Evolutionary conservation across 2,113 vertebrate genomes (phyloP).

Genomic region (Caracal caracal): DNA sequence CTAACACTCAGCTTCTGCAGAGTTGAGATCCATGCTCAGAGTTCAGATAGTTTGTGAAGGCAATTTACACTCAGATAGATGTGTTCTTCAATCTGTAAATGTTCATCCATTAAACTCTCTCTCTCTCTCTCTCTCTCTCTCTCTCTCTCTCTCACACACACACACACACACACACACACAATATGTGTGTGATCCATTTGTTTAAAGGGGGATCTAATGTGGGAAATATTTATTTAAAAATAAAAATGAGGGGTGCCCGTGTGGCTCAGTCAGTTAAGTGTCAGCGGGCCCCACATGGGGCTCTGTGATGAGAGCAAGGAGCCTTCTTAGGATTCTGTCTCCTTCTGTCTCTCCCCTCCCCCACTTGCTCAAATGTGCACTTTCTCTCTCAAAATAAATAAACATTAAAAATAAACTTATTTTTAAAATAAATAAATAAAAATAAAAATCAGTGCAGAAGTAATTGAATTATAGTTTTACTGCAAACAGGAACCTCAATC

Average conservation of each 20-base stretch:
- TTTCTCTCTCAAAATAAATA: neutral
- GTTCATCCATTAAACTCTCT: neutral
- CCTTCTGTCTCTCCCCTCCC: no score
- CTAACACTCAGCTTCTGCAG: neutral
- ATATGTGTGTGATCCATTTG: neutral
- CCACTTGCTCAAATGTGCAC: no score
- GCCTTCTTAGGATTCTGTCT: no score
- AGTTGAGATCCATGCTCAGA: neutral
- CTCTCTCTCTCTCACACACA: neutral
- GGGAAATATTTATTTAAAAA: conserved; percentile 32
- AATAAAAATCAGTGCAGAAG: neutral
- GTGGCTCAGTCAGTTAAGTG: no score
- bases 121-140: neutral
- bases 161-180: neutral
- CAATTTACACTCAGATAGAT: conserved; percentile 42
- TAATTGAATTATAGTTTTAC: conserved; percentile 34
- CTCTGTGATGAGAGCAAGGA: no score
- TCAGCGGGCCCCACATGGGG: no score
- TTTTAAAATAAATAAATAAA: neutral
- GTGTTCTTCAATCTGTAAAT: conserved; percentile 43
- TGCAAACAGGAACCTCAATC: neutral
- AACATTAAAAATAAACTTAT: no score
- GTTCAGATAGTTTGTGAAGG: conserved; percentile 22
- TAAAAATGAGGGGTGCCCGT: neutral
- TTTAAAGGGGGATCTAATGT: neutral